Evolutionary conservation across 2,113 vertebrate genomes (phyloP).

Genomic region (Tupaia chinensis): DNA sequence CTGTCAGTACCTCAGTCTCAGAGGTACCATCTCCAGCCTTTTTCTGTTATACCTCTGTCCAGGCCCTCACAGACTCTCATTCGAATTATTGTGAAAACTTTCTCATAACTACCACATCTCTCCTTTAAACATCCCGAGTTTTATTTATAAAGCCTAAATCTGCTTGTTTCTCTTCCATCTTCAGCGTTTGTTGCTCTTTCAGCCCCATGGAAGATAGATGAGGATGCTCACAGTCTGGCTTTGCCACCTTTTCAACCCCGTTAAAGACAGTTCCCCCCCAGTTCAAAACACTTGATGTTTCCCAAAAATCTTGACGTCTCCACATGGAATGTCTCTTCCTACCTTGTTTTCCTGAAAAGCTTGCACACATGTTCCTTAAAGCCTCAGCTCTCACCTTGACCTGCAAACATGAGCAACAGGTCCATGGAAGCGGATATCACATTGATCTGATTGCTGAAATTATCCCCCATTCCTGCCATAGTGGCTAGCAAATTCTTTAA

Average conservation of each 20-base stretch:
- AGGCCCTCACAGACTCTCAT: not conserved
- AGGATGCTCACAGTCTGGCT: not conserved
- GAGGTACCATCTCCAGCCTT: not conserved
- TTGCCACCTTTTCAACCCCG: not conserved
- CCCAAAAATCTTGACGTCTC: not conserved
- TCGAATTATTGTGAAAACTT: not conserved
- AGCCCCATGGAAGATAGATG: not conserved
- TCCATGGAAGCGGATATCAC: not conserved
- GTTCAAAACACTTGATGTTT: not conserved
- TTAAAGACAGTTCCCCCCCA: not conserved
- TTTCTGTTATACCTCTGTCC: not conserved
- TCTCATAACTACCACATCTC: not conserved
- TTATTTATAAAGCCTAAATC: not conserved
- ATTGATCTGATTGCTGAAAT: not conserved
- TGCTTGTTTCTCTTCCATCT: not conserved
- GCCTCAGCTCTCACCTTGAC: not conserved
- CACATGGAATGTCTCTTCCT: not conserved
- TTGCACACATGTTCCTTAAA: not conserved
- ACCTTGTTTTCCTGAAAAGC: not conserved
- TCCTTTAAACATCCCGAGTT: not conserved
- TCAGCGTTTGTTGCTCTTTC: not conserved
- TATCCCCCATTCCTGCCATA: not conserved
- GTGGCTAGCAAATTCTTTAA: not conserved
- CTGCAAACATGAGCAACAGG: not conserved
- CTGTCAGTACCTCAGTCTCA: not conserved